phyloP scores from a whole-genome alignment of 2,888 invertebrate species.

The Drosophila cognata region DNA sequence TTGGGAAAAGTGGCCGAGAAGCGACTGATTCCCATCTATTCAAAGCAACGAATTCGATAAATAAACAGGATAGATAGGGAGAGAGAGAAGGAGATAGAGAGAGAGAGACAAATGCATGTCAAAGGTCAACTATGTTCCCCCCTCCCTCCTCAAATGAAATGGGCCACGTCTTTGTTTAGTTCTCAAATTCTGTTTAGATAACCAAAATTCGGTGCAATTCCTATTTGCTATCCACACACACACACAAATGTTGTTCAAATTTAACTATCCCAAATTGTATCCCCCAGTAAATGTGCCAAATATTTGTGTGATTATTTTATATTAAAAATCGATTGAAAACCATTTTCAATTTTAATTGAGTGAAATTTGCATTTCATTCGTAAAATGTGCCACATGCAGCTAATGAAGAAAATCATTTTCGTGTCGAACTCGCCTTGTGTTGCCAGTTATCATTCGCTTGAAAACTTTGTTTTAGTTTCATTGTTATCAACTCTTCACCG shows the following conservation, averaged over 20 bases:
- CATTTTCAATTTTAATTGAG: too few relatives aligned
- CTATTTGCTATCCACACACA: neutral
- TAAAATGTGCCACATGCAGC: neutral
- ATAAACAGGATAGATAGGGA: neutral
- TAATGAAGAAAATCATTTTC: neutral
- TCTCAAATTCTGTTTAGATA: neutral
- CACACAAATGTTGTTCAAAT: neutral
- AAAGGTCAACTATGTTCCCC: neutral
- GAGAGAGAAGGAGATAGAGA: neutral
- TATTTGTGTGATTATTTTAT: neutral
- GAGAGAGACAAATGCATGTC: neutral
- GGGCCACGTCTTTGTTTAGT: neutral
- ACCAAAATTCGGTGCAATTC: neutral
- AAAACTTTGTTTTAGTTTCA: neutral
- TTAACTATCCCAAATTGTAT: neutral
- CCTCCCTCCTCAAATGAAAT: too few relatives aligned
- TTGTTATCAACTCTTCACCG: slow-evolving; percentile 12
- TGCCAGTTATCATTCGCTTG: slow-evolving; percentile 3
- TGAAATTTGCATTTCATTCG: neutral
- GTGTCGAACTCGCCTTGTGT: neutral
- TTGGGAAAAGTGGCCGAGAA: slow-evolving; percentile 6
- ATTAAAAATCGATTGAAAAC: too few relatives aligned
- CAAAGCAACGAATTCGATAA: slow-evolving; percentile 2
- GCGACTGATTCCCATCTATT: slow-evolving; percentile 2
- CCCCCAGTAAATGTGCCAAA: neutral